A percentile compares a stretch with the other conserved stretches of the same genome.
Evolutionary conservation across 2,113 vertebrate species (phyloP).

Genomic region (Albula glossodonta): DNA sequence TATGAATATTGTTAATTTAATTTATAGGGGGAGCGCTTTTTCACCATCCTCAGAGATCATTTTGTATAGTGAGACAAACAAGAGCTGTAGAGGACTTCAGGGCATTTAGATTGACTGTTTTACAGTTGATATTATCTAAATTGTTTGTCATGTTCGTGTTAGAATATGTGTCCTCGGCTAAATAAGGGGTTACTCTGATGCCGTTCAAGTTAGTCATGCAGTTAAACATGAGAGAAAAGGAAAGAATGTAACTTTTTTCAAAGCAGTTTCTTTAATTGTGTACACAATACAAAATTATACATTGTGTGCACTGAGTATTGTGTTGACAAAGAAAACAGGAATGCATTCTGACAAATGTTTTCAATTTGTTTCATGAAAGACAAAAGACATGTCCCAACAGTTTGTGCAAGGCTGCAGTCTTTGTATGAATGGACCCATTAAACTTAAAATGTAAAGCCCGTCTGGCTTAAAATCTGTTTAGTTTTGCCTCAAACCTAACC

Average conservation of each 20-base stretch:
- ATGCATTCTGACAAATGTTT: slow-evolving; percentile 30
- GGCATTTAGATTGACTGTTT: background rate
- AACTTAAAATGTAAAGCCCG: slow-evolving; percentile 67
- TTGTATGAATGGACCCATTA: slow-evolving; percentile 67
- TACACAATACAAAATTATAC: slow-evolving; percentile 20
- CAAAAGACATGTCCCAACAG: slow-evolving; percentile 16
- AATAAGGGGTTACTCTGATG: background rate
- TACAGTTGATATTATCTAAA: background rate
- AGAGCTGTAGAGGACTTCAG: background rate
- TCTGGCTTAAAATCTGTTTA: slow-evolving; percentile 72
- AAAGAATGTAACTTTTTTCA: background rate
- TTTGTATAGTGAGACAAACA: background rate
- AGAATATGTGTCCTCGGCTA: background rate
- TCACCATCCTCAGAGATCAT: background rate
- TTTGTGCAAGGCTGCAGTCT: slow-evolving; percentile 51
- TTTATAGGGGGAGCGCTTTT: background rate
- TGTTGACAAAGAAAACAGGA: slow-evolving; percentile 22
- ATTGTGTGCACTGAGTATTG: background rate
- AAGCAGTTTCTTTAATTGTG: slow-evolving; percentile 1
- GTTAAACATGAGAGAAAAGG: background rate
- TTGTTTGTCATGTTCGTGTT: background rate
- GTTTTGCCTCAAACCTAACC: slow-evolving; percentile 50
- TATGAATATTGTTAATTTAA: slow-evolving; percentile 5
- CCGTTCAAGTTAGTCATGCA: background rate
- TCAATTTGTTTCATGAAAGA: slow-evolving; percentile 35